Percentiles rank a stretch among this genome's conserved stretches.
Evolutionary conservation across 2,888 invertebrate genomes (phyloP).

Genomic region (Limulus polyphemus): DNA sequence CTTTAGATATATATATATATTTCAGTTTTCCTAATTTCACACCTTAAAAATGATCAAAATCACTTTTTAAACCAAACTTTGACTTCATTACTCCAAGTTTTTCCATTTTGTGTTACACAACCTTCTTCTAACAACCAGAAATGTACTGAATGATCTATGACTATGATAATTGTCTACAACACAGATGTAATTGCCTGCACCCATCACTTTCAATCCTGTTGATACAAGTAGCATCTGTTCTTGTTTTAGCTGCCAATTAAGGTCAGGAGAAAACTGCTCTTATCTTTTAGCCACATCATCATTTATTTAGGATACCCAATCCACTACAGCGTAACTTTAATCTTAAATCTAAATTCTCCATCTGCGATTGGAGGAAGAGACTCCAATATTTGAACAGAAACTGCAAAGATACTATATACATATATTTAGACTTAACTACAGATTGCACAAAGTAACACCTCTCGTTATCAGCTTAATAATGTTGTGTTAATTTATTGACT

Average conservation of each 20-base stretch:
- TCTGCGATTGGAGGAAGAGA: conserved; percentile 10
- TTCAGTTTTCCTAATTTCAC: too few relatives aligned
- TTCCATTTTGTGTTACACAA: too few relatives aligned
- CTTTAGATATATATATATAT: too few relatives aligned
- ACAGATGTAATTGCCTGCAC: conserved; percentile 24
- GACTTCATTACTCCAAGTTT: too few relatives aligned
- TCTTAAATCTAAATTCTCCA: conserved; percentile 17
- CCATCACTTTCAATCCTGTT: conserved; percentile 7
- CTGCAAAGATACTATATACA: conserved; percentile 7
- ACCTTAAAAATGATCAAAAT: too few relatives aligned
- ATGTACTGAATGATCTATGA: too few relatives aligned
- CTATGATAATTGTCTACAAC: conserved; percentile 11
- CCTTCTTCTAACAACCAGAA: too few relatives aligned
- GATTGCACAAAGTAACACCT: too few relatives aligned
- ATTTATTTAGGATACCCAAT: conserved; percentile 7
- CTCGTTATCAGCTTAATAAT: too few relatives aligned
- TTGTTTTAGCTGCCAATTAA: conserved; percentile 9
- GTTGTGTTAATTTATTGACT: too few relatives aligned
- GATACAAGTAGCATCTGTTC: conserved; percentile 9
- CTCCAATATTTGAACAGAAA: conserved; percentile 7
- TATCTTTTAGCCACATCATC: conserved; percentile 17
- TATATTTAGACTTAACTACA: too few relatives aligned
- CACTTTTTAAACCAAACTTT: too few relatives aligned
- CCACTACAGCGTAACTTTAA: conserved; percentile 15
- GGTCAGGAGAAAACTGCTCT: conserved; percentile 5